Percentiles rank a stretch among this genome's conserved stretches.
These are phyloP conservation scores for Remorina albescens DNA, from an alignment of 2,797 vertebrate species.

Conservation along the genomic window DNA sequence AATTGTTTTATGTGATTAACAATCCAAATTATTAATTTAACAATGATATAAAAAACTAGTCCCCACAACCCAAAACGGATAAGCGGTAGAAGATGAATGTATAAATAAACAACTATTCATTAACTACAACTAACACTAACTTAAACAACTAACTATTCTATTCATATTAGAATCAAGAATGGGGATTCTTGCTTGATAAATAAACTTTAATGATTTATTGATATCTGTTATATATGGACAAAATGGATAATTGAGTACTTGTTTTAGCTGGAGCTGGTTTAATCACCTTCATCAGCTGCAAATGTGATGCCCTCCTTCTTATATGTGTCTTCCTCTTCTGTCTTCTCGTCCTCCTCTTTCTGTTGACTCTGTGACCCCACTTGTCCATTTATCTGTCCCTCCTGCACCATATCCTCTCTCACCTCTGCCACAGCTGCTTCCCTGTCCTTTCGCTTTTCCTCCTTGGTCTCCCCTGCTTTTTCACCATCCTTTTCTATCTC, in stretches of 20 bases:
- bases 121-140: too few species aligned
- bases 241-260: background rate
- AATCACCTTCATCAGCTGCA: constrained; percentile 51
- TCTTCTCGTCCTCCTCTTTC: constrained; percentile 43
- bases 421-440: constrained; percentile 34
- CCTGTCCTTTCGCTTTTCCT: constrained; percentile 32
- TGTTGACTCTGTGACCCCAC: constrained; percentile 31
- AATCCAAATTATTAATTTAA: background rate
- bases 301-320: constrained; percentile 45
- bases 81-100: too few species aligned
- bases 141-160: too few species aligned
- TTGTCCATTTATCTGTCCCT: constrained; percentile 48
- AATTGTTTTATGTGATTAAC: background rate
- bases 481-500: constrained; percentile 85
- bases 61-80: too few species aligned
- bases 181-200: background rate
- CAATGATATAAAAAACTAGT: background rate
- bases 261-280: background rate
- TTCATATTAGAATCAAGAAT: background rate
- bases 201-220: background rate
- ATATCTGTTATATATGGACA: background rate
- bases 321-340: constrained; percentile 37
- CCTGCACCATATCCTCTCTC: constrained; percentile 32
- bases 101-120: too few species aligned
- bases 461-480: constrained; percentile 50